phyloP scores from a whole-genome alignment of 2,888 invertebrate species.

The Phasia obesa region DNA sequence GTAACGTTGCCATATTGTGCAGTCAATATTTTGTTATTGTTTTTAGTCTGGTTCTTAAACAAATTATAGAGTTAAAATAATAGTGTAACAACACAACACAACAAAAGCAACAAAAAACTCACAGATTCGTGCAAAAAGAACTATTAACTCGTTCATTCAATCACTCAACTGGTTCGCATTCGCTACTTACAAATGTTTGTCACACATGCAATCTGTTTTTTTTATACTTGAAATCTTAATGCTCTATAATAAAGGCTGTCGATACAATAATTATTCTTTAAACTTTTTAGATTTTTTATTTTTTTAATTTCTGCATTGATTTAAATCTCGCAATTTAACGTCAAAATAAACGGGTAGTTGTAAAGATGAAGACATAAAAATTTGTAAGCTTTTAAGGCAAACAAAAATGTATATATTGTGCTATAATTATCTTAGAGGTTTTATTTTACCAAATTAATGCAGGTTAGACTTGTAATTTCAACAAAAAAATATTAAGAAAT shows the following conservation, averaged over 20 bases:
- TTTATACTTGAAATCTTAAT: background rate
- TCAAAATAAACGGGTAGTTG: conserved; percentile 8
- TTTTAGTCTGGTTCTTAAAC: conserved; percentile 54
- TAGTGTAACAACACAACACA: background rate
- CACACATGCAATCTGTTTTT: conserved; percentile 60
- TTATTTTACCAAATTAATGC: background rate
- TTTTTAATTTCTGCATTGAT: background rate
- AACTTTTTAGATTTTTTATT: conserved; percentile 15
- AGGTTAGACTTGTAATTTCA: background rate
- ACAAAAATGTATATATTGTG: conserved; percentile 72
- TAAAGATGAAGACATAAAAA: conserved; percentile 68
- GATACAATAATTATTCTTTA: no score
- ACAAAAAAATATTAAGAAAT: background rate
- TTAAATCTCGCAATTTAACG: conserved; percentile 10
- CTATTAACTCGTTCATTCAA: conserved; percentile 56
- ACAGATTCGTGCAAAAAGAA: conserved; percentile 46
- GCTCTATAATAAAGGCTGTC: background rate
- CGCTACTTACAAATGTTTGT: conserved; percentile 68
- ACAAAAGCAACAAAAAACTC: conserved; percentile 14
- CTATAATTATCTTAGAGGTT: background rate
- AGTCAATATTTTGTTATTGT: conserved; percentile 39
- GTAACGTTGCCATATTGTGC: conserved; percentile 50
- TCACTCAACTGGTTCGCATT: conserved; percentile 58
- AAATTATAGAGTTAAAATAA: conserved; percentile 59
- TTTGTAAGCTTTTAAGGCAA: conserved; percentile 59